These are phyloP conservation scores for Poecilobothrus nobilitatus DNA, from an alignment of 2,888 invertebrate genomes.

Conservation along the genomic window DNA sequence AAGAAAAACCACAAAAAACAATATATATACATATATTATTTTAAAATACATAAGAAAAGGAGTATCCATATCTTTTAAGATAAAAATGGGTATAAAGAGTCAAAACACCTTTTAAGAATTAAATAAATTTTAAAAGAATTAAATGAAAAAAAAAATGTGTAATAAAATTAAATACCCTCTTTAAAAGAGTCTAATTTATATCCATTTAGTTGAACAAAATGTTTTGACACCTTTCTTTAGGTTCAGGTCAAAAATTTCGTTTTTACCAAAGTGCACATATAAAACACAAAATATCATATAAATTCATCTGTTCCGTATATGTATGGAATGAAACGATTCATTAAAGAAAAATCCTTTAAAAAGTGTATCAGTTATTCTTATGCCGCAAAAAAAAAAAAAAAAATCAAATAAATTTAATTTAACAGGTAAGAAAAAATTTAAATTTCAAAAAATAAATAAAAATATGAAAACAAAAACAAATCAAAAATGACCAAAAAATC, in stretches of 20 bases:
- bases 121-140: neutral
- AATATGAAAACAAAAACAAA: neutral
- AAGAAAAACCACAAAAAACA: too few relatives aligned
- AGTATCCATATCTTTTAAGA: neutral
- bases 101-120: constrained; percentile 3
- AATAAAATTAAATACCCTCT: neutral
- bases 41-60: too few relatives aligned
- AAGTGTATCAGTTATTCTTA: neutral
- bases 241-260: neutral
- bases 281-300: neutral
- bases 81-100: neutral
- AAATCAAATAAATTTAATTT: too few relatives aligned
- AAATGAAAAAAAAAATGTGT: neutral
- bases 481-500: neutral
- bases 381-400: neutral
- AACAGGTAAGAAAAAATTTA: too few relatives aligned
- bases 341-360: neutral
- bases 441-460: neutral
- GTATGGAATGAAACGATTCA: neutral
- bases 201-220: constrained; percentile 11
- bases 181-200: constrained; percentile 7
- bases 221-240: constrained; percentile 4
- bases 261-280: neutral
- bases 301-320: too few relatives aligned
- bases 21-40: too few relatives aligned